Evolutionary conservation across 2,113 vertebrate genomes (phyloP).

Genomic region (Mixornis gularis): DNA sequence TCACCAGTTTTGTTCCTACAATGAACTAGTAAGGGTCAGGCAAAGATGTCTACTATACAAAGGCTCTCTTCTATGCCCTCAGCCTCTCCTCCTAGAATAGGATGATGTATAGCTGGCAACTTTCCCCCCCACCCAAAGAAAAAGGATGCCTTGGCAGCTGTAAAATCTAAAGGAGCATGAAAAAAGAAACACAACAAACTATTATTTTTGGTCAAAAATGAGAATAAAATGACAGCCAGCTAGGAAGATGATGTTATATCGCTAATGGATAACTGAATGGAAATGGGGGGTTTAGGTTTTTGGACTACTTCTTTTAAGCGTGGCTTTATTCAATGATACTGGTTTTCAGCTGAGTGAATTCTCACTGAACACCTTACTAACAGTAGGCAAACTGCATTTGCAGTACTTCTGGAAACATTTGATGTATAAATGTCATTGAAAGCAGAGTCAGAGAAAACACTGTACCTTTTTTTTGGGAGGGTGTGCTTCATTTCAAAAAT

Average conservation of each 20-base stretch:
- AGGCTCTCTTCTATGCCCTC: neutral
- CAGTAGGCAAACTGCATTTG: neutral
- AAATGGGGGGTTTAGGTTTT: neutral
- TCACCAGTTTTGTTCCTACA: neutral
- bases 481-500: neutral
- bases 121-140: neutral
- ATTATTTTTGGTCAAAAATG: neutral
- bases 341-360: neutral
- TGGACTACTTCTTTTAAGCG: neutral
- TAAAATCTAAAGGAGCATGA: neutral
- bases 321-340: neutral
- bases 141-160: neutral
- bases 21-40: neutral
- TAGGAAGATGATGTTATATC: neutral
- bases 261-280: neutral
- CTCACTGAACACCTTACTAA: neutral
- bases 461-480: fast-evolving
- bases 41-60: neutral
- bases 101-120: neutral
- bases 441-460: neutral
- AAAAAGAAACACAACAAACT: neutral
- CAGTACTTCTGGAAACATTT: neutral
- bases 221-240: neutral
- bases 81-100: neutral
- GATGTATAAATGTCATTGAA: neutral